phyloP scores from a whole-genome alignment of 1,140 invertebrate genomes.

The Drusus annulatus region DNA sequence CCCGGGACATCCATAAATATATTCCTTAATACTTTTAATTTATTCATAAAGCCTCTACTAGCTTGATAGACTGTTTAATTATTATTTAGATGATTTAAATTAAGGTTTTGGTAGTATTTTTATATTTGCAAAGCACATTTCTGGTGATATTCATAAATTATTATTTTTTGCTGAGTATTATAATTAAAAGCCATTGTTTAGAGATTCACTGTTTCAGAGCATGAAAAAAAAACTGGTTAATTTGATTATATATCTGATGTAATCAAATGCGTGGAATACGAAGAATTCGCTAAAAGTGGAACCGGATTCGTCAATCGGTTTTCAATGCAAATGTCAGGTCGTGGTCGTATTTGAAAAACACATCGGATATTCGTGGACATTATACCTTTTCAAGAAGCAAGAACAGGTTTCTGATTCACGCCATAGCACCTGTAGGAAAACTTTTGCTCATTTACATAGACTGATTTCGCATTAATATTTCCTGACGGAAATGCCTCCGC shows the following conservation, averaged over 20 bases:
- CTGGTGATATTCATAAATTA: no score
- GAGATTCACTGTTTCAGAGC: no score
- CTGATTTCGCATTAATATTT: slow-evolving; percentile 12
- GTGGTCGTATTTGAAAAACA: not conserved
- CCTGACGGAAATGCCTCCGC: slow-evolving; percentile 20
- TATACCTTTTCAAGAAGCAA: not conserved
- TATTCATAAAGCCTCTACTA: no score
- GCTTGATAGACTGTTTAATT: no score
- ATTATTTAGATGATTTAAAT: no score
- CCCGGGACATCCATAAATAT: no score
- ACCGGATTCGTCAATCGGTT: not conserved
- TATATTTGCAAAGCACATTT: no score
- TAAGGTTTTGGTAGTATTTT: no score
- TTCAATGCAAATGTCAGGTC: slow-evolving; percentile 11
- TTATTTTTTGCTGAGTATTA: no score
- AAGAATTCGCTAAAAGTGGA: not conserved
- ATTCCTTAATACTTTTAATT: no score
- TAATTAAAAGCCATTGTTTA: no score
- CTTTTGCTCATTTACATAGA: not conserved
- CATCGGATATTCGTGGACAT: not conserved
- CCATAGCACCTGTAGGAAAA: slow-evolving; percentile 23
- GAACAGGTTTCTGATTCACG: slow-evolving; percentile 34
- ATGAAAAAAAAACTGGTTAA: no score
- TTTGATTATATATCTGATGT: not conserved
- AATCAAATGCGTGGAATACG: not conserved